A percentile compares a stretch with the other conserved stretches of the same genome.
Conservation (phyloP, 2,888 invertebrate species). For the Pycnomerus fuliginosus region DNA sequence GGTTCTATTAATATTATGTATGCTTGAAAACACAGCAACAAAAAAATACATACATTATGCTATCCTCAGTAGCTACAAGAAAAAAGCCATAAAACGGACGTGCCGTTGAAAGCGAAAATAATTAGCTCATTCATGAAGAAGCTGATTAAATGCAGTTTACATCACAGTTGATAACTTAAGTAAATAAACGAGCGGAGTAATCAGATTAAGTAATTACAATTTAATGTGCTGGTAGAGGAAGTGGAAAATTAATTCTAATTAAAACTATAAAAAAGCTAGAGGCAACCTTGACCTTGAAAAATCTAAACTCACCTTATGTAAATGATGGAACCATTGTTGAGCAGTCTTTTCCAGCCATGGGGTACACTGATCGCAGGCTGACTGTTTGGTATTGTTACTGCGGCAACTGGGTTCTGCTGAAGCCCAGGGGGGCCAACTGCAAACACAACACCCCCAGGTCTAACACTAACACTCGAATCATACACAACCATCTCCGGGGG, state of each 20-base stretch:
- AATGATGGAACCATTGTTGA: conserved; percentile 69
- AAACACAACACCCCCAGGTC: conserved; percentile 47
- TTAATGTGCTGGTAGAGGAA: not conserved
- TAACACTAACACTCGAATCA: conserved; percentile 52
- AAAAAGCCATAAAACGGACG: too few relatives aligned
- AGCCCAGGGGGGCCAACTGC: conserved; percentile 42
- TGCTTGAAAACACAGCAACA: too few relatives aligned
- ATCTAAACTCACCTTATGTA: conserved; percentile 66
- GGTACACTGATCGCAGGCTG: conserved; percentile 58
- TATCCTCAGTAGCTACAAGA: too few relatives aligned
- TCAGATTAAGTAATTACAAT: conserved; percentile 1
- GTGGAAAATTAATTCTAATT: conserved; percentile 1
- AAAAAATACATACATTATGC: too few relatives aligned
- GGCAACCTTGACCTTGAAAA: conserved; percentile 11
- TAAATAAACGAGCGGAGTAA: too few relatives aligned
- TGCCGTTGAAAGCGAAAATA: too few relatives aligned
- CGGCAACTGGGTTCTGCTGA: too few relatives aligned
- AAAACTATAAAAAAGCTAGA: not conserved
- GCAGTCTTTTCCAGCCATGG: conserved; percentile 75
- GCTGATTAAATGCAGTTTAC: too few relatives aligned
- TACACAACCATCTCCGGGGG: conserved; percentile 49
- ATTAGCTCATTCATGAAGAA: too few relatives aligned
- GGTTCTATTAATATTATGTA: too few relatives aligned
- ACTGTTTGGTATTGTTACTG: too few relatives aligned
- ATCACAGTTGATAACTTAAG: too few relatives aligned